A percentile compares a stretch with the other conserved stretches of the same genome.
These are phyloP conservation scores for Drosophila navojoa DNA, from an alignment of 1,140 invertebrate species.

Conservation along the genomic window DNA sequence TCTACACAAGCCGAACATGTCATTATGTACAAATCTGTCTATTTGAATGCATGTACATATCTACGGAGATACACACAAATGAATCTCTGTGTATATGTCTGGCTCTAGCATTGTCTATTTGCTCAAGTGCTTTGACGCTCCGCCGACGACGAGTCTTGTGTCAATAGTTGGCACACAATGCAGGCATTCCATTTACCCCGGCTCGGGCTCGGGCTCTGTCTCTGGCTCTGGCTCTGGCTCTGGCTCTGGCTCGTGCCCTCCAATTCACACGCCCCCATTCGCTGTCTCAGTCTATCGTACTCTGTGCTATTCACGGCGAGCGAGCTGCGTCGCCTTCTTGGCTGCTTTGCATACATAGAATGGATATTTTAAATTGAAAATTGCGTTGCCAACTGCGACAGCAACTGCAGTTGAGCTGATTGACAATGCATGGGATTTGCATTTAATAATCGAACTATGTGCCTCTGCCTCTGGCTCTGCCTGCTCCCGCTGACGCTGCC, in stretches of 20 bases:
- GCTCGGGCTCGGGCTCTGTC: not conserved
- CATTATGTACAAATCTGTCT: conserved; percentile 3
- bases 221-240: no score
- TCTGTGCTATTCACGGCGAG: conserved; percentile 1
- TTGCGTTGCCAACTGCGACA: conserved; percentile 65
- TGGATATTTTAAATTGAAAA: conserved; percentile 77
- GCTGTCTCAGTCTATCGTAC: not conserved
- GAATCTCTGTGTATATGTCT: conserved; percentile 13
- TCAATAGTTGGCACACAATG: conserved; percentile 76
- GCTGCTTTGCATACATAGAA: conserved; percentile 76
- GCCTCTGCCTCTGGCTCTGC: conserved; percentile 2
- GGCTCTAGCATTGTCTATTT: conserved; percentile 63
- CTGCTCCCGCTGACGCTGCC: no score
- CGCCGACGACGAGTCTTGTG: conserved; percentile 59
- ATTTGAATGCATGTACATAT: not conserved
- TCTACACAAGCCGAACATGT: not conserved
- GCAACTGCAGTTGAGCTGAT: conserved; percentile 47
- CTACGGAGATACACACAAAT: not conserved
- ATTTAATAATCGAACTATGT: conserved; percentile 76
- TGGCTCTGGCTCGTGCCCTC: not conserved
- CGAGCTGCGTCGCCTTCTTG: conserved; percentile 28
- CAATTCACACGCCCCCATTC: not conserved
- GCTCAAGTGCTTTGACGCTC: conserved; percentile 68
- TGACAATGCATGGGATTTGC: conserved; percentile 74
- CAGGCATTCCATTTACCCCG: conserved; percentile 36